Evolutionary conservation across 2,797 vertebrate species (phyloP).

Genomic region (Peromyscus aztecus): DNA sequence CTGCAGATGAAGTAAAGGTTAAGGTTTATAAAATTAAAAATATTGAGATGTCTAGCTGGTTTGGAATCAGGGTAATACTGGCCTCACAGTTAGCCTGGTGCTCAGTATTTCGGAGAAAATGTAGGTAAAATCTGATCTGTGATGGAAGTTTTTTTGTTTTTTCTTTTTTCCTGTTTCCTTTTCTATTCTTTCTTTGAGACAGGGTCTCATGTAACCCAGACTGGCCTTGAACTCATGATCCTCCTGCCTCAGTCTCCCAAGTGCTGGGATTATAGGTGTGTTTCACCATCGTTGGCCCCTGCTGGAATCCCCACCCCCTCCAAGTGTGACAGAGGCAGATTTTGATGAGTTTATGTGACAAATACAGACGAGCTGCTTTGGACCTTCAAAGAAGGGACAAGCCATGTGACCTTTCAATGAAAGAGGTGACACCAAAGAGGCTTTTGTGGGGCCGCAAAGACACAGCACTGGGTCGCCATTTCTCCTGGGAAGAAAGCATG

Average conservation of each 20-base stretch:
- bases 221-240: neutral
- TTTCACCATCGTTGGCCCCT: neutral
- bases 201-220: neutral
- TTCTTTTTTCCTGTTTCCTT: neutral
- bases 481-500: neutral
- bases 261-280: neutral
- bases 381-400: neutral
- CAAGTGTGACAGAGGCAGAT: neutral
- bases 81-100: neutral
- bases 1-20: constrained; percentile 8
- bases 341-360: neutral
- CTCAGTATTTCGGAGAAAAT: neutral
- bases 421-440: neutral
- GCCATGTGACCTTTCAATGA: neutral
- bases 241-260: neutral
- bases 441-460: neutral
- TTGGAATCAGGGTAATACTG: constrained; percentile 4
- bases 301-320: neutral
- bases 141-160: neutral
- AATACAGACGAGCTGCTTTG: neutral
- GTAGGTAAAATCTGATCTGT: neutral
- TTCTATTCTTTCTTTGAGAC: neutral
- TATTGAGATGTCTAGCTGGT: neutral
- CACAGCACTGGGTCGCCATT: neutral
- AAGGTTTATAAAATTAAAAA: constrained; percentile 48